A percentile compares a stretch with the other conserved stretches of the same genome.
Conservation (phyloP, 2,113 vertebrate genomes). For the Gymnorhina tibicen region DNA sequence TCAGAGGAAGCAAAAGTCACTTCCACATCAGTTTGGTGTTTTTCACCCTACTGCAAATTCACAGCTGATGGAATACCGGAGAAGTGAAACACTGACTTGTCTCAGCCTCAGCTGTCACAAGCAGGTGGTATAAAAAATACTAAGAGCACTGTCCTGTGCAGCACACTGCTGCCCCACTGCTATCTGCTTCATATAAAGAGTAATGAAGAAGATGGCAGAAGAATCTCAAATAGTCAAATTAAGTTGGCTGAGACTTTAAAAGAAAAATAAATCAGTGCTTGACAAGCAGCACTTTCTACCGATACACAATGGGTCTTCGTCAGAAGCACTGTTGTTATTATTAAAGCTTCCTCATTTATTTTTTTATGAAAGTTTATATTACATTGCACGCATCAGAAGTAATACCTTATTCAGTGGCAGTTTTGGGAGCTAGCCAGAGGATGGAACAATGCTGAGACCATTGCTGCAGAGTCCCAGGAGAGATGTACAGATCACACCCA, state of each 20-base stretch:
- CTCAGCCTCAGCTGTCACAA: background rate
- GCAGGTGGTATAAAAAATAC: background rate
- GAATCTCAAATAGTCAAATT: background rate
- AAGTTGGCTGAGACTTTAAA: background rate
- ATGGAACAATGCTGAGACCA: background rate
- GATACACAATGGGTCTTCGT: background rate
- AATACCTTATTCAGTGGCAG: background rate
- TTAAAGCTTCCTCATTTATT: background rate
- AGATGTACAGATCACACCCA: background rate
- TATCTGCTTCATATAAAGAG: background rate
- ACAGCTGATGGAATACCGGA: background rate
- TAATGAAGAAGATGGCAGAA: background rate
- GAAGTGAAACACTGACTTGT: background rate
- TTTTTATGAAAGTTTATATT: background rate
- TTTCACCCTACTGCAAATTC: background rate
- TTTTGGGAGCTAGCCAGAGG: background rate
- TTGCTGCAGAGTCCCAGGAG: background rate
- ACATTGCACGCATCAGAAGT: background rate
- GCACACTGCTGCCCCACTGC: background rate
- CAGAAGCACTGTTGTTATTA: background rate
- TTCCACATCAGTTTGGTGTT: background rate
- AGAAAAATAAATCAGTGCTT: background rate
- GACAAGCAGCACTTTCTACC: background rate
- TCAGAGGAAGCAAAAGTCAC: background rate
- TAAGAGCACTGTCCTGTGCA: background rate